Conservation (phyloP, 2,113 vertebrate species). For the Oncorhynchus masou region DNA sequence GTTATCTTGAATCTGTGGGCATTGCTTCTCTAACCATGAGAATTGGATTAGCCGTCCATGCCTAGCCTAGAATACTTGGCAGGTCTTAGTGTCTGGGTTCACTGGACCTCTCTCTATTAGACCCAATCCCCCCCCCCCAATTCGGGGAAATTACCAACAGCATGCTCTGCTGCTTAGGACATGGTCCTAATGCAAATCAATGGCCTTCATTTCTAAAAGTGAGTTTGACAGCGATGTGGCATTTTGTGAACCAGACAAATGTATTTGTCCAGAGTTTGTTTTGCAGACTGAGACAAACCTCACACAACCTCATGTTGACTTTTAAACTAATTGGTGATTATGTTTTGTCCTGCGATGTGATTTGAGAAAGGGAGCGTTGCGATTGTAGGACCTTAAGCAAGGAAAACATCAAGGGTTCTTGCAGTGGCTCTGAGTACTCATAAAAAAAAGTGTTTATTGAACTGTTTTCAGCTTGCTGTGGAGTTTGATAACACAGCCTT, state of each 20-base stretch:
- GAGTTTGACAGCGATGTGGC: background rate
- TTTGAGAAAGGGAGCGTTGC: background rate
- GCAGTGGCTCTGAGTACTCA: background rate
- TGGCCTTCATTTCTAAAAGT: conserved; percentile 6
- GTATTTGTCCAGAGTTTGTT: background rate
- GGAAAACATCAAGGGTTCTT: background rate
- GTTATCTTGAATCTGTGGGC: background rate
- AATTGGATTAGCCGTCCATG: background rate
- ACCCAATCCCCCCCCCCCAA: conserved; percentile 12
- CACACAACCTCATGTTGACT: background rate
- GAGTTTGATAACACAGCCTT: background rate
- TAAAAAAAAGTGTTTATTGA: background rate
- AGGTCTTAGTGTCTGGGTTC: background rate
- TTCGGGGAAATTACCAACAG: conserved; percentile 24
- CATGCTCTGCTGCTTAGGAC: conserved; percentile 20
- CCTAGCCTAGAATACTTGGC: conserved; percentile 1
- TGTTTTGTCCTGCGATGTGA: conserved; percentile 1
- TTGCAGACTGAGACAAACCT: background rate
- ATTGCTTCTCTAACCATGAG: background rate
- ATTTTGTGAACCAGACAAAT: background rate
- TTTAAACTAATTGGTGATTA: background rate
- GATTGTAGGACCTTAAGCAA: background rate
- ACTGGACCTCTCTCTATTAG: background rate
- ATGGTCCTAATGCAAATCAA: conserved; percentile 3
- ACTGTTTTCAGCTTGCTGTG: background rate